Conservation (phyloP, 2,888 invertebrate species). For the Stratiomys singularior region DNA sequence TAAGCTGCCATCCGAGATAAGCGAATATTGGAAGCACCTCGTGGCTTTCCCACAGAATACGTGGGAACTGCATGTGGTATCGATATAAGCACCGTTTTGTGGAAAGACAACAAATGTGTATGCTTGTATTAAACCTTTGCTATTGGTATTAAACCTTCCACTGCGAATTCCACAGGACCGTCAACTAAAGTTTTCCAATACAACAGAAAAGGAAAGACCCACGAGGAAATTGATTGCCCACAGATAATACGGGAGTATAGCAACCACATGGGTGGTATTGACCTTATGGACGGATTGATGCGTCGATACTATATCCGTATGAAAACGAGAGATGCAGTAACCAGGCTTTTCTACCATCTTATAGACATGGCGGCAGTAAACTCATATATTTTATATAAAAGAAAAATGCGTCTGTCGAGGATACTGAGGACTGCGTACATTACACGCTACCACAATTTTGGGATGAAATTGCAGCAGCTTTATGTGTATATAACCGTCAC, state of each 20-base stretch:
- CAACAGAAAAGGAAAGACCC: slow-evolving; percentile 36
- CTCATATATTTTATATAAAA: slow-evolving; percentile 54
- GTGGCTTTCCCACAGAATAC: slow-evolving; percentile 36
- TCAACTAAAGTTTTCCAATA: slow-evolving; percentile 46
- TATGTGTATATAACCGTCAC: no score
- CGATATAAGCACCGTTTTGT: slow-evolving; percentile 29
- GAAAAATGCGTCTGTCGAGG: no score
- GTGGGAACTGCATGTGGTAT: slow-evolving; percentile 32
- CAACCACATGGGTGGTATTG: slow-evolving; percentile 56
- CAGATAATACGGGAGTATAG: slow-evolving; percentile 55
- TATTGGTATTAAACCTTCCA: background rate
- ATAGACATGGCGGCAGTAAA: slow-evolving; percentile 54
- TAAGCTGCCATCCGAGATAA: slow-evolving; percentile 36
- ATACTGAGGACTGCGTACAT: no score
- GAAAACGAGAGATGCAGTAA: slow-evolving; percentile 53
- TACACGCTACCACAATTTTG: no score
- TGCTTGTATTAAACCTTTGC: slow-evolving; percentile 10
- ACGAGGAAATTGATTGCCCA: slow-evolving; percentile 54
- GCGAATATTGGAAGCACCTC: background rate
- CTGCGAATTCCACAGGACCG: slow-evolving; percentile 6
- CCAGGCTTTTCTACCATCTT: slow-evolving; percentile 52
- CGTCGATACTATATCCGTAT: slow-evolving; percentile 47
- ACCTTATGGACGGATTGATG: slow-evolving; percentile 55
- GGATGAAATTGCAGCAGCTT: no score
- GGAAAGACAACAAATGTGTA: slow-evolving; percentile 28